phyloP scores from a whole-genome alignment of 2,888 invertebrate genomes.

The Euphydryas editha region DNA sequence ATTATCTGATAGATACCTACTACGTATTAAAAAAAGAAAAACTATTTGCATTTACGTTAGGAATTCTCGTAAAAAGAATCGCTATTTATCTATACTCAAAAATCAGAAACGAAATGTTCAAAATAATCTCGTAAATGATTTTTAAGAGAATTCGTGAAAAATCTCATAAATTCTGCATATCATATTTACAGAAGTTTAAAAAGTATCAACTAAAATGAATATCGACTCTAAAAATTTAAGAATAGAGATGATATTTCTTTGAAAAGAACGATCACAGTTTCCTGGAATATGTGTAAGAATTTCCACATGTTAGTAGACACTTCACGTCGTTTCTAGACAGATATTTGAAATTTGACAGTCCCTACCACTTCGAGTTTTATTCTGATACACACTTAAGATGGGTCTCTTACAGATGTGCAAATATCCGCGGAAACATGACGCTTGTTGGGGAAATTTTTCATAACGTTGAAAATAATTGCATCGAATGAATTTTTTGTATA shows the following conservation, averaged over 20 bases:
- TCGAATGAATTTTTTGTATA: background rate
- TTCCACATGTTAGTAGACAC: conserved; percentile 21
- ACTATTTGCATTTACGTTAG: background rate
- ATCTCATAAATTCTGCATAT: background rate
- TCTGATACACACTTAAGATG: background rate
- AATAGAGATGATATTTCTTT: conserved; percentile 8
- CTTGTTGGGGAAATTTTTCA: background rate
- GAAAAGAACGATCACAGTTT: conserved; percentile 3
- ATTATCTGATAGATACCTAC: too few relatives aligned
- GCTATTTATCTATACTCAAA: background rate
- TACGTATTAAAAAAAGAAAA: too few relatives aligned
- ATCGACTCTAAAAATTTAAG: background rate
- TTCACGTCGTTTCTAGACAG: conserved; percentile 42
- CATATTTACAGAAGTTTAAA: background rate
- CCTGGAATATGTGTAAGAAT: conserved; percentile 14
- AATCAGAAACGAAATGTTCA: background rate
- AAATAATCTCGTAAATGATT: background rate
- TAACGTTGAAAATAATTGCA: too few relatives aligned
- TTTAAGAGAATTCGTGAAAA: background rate
- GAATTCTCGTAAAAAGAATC: background rate
- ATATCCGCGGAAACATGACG: background rate
- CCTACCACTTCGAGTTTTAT: conserved; percentile 33
- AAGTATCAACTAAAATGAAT: background rate
- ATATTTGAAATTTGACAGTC: conserved; percentile 49
- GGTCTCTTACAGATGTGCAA: background rate